Percentiles rank a stretch among this genome's conserved stretches.
These are phyloP conservation scores for Phoronis australis DNA, from an alignment of 2,888 invertebrate genomes.

Conservation along the genomic window DNA sequence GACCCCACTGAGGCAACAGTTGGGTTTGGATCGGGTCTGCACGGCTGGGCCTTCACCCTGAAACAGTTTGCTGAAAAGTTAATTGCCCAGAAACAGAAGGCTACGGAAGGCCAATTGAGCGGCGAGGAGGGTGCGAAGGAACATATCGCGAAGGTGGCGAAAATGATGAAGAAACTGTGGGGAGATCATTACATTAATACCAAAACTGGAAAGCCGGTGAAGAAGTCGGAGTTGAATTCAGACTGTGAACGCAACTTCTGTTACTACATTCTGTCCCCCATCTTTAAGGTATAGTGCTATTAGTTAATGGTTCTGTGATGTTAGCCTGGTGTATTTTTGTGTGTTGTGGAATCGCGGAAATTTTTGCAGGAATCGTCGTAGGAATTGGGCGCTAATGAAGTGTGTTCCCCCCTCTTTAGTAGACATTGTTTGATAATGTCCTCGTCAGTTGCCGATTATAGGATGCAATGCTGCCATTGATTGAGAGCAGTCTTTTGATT, in stretches of 20 bases:
- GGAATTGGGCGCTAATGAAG: too few relatives aligned
- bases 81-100: conserved; percentile 98
- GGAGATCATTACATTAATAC: conserved; percentile 99
- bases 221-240: conserved; percentile 13
- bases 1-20: conserved; percentile 98
- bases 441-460: too few relatives aligned
- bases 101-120: too few relatives aligned
- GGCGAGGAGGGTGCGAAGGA: too few relatives aligned
- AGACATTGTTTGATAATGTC: too few relatives aligned
- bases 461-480: too few relatives aligned
- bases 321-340: too few relatives aligned
- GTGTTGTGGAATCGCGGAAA: too few relatives aligned
- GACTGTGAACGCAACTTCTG: conserved; percentile 76
- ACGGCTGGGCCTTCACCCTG: conserved; percentile 99
- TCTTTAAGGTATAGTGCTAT: conserved; percentile 74
- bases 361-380: too few relatives aligned
- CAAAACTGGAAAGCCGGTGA: conserved; percentile 94
- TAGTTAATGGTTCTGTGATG: too few relatives aligned
- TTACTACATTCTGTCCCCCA: conserved; percentile 98
- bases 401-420: too few relatives aligned
- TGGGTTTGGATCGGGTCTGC: conserved; percentile 98
- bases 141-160: conserved; percentile 72
- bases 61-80: conserved; percentile 99
- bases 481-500: background rate
- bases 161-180: conserved; percentile 92